Evolutionary conservation across 2,113 vertebrate species (phyloP).

Genomic region (Gambusia affinis): DNA sequence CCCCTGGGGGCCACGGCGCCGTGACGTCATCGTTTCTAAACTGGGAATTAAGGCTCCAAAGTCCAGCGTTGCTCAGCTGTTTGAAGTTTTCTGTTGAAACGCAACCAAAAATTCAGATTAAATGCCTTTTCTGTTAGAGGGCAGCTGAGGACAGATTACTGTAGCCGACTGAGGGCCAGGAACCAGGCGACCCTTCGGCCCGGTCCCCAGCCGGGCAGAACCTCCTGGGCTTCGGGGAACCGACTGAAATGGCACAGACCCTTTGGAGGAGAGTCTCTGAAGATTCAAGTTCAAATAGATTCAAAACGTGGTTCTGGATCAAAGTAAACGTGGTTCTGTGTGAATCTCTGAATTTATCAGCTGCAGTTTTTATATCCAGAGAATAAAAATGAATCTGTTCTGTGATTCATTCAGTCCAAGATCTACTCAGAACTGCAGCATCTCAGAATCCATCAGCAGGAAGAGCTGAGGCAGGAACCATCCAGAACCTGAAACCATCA

Average conservation of each 20-base stretch:
- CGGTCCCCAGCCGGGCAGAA: too few relatives aligned
- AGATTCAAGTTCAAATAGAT: too few relatives aligned
- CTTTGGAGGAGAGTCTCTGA: not conserved
- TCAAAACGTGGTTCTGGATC: too few relatives aligned
- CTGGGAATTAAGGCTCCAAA: slow-evolving; percentile 40
- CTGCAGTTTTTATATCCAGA: too few relatives aligned
- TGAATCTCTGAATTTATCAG: too few relatives aligned
- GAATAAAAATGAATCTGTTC: not conserved
- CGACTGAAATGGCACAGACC: not conserved
- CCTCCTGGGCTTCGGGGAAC: not conserved
- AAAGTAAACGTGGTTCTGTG: too few relatives aligned
- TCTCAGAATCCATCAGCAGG: not conserved
- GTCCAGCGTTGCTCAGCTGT: slow-evolving; percentile 9
- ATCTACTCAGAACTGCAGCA: not conserved
- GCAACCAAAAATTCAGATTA: slow-evolving; percentile 13
- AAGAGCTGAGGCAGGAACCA: not conserved
- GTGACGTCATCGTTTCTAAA: slow-evolving; percentile 22
- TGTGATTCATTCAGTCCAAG: not conserved
- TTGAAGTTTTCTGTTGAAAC: slow-evolving; percentile 14
- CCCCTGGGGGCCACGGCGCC: not conserved
- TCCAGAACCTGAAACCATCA: too few relatives aligned
- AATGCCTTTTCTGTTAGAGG: not conserved
- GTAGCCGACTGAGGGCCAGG: not conserved
- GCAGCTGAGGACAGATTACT: slow-evolving; percentile 12
- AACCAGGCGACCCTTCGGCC: too few relatives aligned